Evolutionary conservation across 2,113 vertebrate species (phyloP).

Genomic region (Podarcis cretensis): DNA sequence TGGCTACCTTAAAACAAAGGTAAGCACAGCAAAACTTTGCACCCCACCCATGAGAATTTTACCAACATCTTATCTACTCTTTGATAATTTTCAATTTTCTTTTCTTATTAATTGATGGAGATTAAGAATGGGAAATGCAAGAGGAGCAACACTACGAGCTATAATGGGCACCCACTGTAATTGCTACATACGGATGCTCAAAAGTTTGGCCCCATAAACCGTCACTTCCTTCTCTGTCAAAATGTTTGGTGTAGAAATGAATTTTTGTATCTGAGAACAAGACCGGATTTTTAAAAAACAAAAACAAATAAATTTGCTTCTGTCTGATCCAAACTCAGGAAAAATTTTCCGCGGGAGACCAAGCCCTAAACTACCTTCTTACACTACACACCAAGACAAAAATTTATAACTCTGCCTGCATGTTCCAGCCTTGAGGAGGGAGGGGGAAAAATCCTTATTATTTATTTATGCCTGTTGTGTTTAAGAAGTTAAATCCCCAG

Average conservation of each 20-base stretch:
- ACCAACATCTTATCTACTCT: too few species aligned
- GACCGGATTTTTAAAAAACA: too few species aligned
- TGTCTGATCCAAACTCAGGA: conserved; percentile 48
- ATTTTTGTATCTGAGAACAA: neutral
- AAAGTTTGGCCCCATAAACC: neutral
- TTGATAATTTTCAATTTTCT: too few species aligned
- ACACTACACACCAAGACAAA: conserved; percentile 64
- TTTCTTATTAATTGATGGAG: too few species aligned
- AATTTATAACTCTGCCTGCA: conserved; percentile 66
- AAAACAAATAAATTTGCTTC: conserved; percentile 37
- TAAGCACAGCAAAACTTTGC: too few species aligned
- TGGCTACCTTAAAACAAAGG: too few species aligned
- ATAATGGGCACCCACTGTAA: neutral
- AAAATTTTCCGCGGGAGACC: conserved; percentile 39
- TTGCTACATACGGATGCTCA: neutral
- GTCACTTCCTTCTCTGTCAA: neutral
- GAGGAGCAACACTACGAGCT: too few species aligned
- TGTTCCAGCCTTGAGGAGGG: conserved; percentile 68
- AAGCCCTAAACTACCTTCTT: conserved; percentile 54
- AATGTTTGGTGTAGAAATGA: neutral
- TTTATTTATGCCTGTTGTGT: conserved; percentile 84
- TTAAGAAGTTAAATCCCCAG: conserved; percentile 84
- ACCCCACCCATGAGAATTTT: too few species aligned
- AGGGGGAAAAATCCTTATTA: conserved; percentile 65
- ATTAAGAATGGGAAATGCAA: too few species aligned